Evolutionary conservation across 1,140 invertebrate species (phyloP), one percentile per base, ranked within the genome.

Genomic region (Drosophila simulans): DNA sequence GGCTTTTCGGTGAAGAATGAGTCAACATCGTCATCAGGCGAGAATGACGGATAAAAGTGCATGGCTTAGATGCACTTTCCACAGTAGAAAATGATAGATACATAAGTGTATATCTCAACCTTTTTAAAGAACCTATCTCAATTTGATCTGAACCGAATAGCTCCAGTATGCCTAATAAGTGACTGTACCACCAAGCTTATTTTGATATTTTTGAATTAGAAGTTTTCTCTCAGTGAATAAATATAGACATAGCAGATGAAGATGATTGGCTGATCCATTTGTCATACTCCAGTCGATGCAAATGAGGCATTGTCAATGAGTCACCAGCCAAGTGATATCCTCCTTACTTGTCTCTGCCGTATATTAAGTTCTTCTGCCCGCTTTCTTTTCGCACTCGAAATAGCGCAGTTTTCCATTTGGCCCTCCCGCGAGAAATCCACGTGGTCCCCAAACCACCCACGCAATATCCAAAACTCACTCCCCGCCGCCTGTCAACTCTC

Each of bases 401-500:
- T n/a, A 43, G 45, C 45, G 63, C 27, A 57, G 56, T 77, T 74
- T 74, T 64, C 82, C 77, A 88, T 85, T 85, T 86, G 51, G 76
- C 46, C 71, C 68, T 77, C 51, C 53, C 20, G n/a, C 20, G 48
- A 45, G 40, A 52, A 66, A 54, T 42, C 34, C 42, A 2, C n/a
- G 8, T 15, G 48, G 17, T 20, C 20, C 11, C 39, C 20, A 43
- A 43, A 20, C 48, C 57, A 25, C n/a, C 45, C 55, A 39, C n/a
- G 37, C 3, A 63, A 49, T 54, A 66, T 51, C 22, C 46, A 39
- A 52, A 34, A 52, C 35, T 34, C 60, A 42, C 22, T n/a, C 35
- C 34, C 52, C 70, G 43, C 62, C 66, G 45, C 57, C 64, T 76
- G 54, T 58, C 62, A 77, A 45, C 63, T 58, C 57, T 84, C 69